Conservation (phyloP, 2,113 vertebrate genomes). For the Corythornis madagascariensis region DNA sequence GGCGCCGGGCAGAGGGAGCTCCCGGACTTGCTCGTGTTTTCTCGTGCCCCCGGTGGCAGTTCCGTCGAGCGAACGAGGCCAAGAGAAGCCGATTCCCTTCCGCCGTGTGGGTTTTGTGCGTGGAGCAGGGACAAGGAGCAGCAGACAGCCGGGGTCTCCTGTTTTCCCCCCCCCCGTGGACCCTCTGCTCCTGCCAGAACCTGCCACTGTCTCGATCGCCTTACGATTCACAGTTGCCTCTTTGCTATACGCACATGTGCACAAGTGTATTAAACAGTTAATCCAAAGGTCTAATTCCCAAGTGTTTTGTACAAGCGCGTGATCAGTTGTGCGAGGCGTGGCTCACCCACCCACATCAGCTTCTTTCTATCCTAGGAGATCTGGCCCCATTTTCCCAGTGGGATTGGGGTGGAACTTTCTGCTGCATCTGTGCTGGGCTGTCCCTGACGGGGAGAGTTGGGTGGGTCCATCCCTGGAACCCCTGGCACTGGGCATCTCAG, state of each 20-base stretch:
- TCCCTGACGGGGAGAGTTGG: accelerated
- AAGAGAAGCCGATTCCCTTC: not conserved
- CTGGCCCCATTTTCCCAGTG: accelerated
- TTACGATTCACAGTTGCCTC: constrained; percentile 85
- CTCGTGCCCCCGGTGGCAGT: not conserved
- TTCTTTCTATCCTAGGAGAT: accelerated
- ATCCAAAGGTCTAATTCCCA: constrained; percentile 68
- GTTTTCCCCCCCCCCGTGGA: not conserved
- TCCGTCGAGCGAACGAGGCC: not conserved
- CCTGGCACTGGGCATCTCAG: accelerated
- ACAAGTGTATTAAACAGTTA: constrained; percentile 75
- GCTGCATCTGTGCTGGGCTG: accelerated
- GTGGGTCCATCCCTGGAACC: not conserved
- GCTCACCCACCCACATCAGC: not conserved
- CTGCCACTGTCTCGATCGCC: constrained; percentile 73
- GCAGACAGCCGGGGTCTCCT: not conserved
- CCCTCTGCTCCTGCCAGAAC: constrained; percentile 29
- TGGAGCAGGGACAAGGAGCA: not conserved
- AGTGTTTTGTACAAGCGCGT: constrained; percentile 39
- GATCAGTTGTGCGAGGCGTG: not conserved
- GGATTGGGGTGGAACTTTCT: not conserved
- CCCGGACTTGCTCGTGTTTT: not conserved
- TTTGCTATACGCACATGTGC: constrained; percentile 74
- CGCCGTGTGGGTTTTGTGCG: not conserved
- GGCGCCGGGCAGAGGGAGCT: not conserved